Evolutionary conservation across 2,888 invertebrate species (phyloP), one percentile per base, ranked within the genome.

Genomic region (Agelastica alni): DNA sequence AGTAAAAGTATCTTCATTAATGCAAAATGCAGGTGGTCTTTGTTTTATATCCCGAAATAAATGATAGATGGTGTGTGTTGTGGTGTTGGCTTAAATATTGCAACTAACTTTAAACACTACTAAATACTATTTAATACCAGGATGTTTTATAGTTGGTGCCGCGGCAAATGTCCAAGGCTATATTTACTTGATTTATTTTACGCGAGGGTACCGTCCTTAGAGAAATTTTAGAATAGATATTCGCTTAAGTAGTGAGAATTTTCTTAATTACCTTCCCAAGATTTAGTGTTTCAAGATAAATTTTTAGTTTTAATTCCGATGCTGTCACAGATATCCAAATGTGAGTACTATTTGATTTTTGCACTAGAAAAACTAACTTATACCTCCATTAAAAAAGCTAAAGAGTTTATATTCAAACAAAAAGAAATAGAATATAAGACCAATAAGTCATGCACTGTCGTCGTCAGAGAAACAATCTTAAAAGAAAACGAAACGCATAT

Each of bases 111-210:
- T 2, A 39, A 30, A 17, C 17, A 45, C 34, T 22, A 31, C 52
- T 52, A 52, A 52, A 52, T 46, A 52, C 46, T 18, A 18, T 52
- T 52, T 52, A 52, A 52, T 52, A 46, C 52, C 34, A 20, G 18
- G 31, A 20, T 48, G 41, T 48, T 48, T 36, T 31, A 31, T 31
- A 48, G 41, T 48, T 48, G 13, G n/a, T 4, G 43, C 22, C 20
- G 14, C 7, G 4, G 16, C 5, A 28, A 30, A 30, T 37, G 47
- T 47, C 47, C 47, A 30, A 30, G 37, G 47, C 13, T 39, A 28
- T 39, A 39, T 47, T 47, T 37, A 16, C 37, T 37, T 47, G 47
- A 47, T 47, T 47, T 47, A 47, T 47, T 30, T 30, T 37, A 14
- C 30, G 20, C 6, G 36, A 3, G 37, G 37, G 30, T 20, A 34